Percentiles rank a stretch among this genome's conserved stretches.
Evolutionary conservation across 2,113 vertebrate genomes (phyloP).

Genomic region (Charadrius vociferus): DNA sequence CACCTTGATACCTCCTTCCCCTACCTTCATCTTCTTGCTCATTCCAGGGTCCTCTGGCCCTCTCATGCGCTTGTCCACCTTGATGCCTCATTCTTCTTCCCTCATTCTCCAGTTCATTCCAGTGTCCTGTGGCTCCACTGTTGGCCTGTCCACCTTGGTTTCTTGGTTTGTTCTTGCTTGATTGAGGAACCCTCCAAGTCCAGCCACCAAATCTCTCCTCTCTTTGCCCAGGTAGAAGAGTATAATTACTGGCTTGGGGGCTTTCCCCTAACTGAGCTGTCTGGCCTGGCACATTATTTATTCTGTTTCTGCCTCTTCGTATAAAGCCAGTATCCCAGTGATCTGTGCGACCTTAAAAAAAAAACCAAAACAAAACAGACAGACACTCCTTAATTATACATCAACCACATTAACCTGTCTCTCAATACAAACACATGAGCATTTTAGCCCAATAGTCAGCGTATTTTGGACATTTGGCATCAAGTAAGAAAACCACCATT

Average conservation of each 20-base stretch:
- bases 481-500: not conserved
- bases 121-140: conserved; percentile 36
- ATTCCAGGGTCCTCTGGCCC: not conserved
- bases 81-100: not conserved
- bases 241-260: not conserved
- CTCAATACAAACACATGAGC: not conserved
- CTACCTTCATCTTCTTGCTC: not conserved
- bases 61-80: not conserved
- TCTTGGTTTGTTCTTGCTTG: conserved; percentile 48
- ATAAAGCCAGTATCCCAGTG: not conserved
- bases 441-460: not conserved
- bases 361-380: not conserved
- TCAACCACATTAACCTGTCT: not conserved
- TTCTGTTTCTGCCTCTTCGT: conserved; percentile 42
- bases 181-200: conserved; percentile 12
- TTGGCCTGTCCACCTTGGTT: conserved; percentile 11
- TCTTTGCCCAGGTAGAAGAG: conserved; percentile 18
- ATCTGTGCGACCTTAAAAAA: not conserved
- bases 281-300: not conserved
- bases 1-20: not conserved
- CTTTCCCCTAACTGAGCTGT: not conserved
- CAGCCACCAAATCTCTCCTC: conserved; percentile 3
- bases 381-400: not conserved
- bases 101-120: conserved; percentile 50
- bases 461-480: not conserved